Base-by-base conservation (phyloP, 2,113 vertebrate species). In the Sarotherodon lohbergeri region DNA sequence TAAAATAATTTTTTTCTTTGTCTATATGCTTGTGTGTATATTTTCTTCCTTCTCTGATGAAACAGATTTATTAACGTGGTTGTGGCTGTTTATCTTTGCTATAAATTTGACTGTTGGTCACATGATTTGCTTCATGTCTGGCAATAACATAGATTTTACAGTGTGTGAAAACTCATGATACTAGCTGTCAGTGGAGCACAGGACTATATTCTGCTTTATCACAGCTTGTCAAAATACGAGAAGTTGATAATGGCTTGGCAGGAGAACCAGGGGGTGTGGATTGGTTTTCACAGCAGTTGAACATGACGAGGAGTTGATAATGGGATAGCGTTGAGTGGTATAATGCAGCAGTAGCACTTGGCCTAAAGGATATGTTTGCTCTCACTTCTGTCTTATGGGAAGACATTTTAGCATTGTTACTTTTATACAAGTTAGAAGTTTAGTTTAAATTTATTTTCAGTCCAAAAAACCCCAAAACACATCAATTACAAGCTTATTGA, bases 261-360 rank as follows among this genome's bases (percentile, higher is more conserved):
- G 76, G 52, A 90, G 81, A 80, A 61, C 57, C 22, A 2, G 54
- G 19, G 9, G 84, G 91, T 94, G 92, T 90, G 91, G 92, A 94
- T 93, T 93, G 88, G 88, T 91, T 94, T 94, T 94, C 90, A 85
- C 91, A 92, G 88, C 43, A 81, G 89, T 78, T 54, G 78, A 84
- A 83, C 52, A 79, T 91, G 85, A 88, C 89, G 80, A 83, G 84
- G 48, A 92, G 78, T 88, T 88, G 90, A 92, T 93, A 92, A 95
- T 93, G 52, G 83, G 89, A 86, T 88, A 32, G 73, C 19, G 34
- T 73, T 9, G 12, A 79, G 76, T 17, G 7, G 29, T 61, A 79
- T 83, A 71, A 84, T 73, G 80, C 66, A 76, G 48, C 12, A 43
- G 17, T 66, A 50, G 34, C 66, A 81, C 22, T 66, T 59, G 68